Percentiles rank a stretch among this genome's conserved stretches.
These are phyloP conservation scores for Odontesthes bonariensis DNA, from an alignment of 2,113 vertebrate genomes.

Conservation along the genomic window DNA sequence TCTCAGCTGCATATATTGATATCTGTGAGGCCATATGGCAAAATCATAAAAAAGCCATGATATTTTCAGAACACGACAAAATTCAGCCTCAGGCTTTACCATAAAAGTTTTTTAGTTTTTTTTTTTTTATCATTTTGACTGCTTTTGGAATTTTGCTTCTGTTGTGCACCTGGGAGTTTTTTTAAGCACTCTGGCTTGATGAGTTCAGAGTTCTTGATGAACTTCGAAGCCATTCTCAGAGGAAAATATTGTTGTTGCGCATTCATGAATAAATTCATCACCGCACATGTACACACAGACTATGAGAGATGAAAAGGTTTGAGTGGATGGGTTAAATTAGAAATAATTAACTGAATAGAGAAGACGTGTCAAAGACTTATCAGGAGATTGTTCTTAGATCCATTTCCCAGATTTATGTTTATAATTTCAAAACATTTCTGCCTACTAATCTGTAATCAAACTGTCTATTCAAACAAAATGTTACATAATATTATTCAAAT, in stretches of 20 bases:
- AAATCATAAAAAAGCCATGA: no score
- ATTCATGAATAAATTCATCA: not conserved
- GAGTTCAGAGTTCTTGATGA: no score
- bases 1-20: no score
- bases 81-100: no score
- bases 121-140: no score
- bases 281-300: not conserved
- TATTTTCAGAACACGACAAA: no score
- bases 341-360: not conserved
- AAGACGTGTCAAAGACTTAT: conserved; percentile 12
- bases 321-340: not conserved
- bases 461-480: not conserved
- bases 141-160: not conserved
- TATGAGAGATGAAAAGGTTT: not conserved
- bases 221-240: not conserved
- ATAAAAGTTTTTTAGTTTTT: no score
- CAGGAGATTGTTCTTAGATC: not conserved
- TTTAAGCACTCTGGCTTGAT: not conserved
- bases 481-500: not conserved
- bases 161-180: not conserved
- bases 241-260: not conserved
- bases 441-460: not conserved
- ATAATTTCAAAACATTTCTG: not conserved
- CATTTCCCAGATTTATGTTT: not conserved
- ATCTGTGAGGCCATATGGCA: no score